A percentile compares a stretch with the other conserved stretches of the same genome.
Conservation (phyloP, 2,888 invertebrate genomes). For the Falcaria lacertinaria region DNA sequence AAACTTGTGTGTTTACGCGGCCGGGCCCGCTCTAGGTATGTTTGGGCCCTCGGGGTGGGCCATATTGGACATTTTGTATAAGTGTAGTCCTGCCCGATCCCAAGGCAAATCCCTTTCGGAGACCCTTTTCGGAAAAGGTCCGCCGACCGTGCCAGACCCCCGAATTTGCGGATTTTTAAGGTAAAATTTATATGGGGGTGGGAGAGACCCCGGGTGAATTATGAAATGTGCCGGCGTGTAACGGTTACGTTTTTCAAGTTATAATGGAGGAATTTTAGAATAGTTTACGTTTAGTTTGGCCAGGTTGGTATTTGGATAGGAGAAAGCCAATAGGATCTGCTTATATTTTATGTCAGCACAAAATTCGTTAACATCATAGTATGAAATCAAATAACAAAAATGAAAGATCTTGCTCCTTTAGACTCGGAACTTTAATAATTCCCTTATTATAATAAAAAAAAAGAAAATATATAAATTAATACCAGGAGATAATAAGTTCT, state of each 20-base stretch:
- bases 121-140: constrained; percentile 73
- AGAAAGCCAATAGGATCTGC: background rate
- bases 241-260: constrained; percentile 26
- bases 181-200: constrained; percentile 75
- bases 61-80: constrained; percentile 79
- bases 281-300: background rate
- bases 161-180: constrained; percentile 80
- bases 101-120: constrained; percentile 76
- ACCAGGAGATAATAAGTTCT: constrained; percentile 55
- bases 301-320: background rate
- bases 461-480: constrained; percentile 21
- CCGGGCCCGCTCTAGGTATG: constrained; percentile 56
- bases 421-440: too few species aligned
- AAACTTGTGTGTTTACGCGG: constrained; percentile 73
- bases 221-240: constrained; percentile 31
- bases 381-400: too few species aligned
- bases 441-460: too few species aligned
- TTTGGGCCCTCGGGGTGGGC: constrained; percentile 58
- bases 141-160: constrained; percentile 65
- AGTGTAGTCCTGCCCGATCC: constrained; percentile 73
- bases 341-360: too few species aligned
- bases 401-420: too few species aligned
- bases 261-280: constrained; percentile 10
- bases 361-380: too few species aligned
- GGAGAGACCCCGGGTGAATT: constrained; percentile 27